Evolutionary conservation across 2,113 vertebrate genomes (phyloP).

Genomic region (Meriones unguiculatus): DNA sequence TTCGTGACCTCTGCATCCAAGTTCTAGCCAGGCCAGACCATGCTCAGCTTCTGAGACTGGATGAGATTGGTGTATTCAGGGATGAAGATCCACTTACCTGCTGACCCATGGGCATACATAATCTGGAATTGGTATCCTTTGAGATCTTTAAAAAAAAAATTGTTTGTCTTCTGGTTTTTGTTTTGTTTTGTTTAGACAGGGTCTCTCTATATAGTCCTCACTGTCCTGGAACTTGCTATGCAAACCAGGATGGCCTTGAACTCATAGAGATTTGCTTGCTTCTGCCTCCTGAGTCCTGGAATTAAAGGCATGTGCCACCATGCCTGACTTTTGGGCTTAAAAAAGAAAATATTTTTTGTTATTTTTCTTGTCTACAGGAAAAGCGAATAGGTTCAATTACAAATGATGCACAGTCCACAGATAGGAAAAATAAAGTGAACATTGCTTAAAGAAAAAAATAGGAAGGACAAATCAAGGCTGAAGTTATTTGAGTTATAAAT

Average conservation of each 20-base stretch:
- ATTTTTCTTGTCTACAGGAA: not conserved
- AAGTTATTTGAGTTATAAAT: constrained; percentile 39
- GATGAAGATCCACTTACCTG: not conserved
- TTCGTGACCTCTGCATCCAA: not conserved
- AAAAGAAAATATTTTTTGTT: not conserved
- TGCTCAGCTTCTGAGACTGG: not conserved
- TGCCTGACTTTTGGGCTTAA: not conserved
- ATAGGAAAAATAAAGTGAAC: not conserved
- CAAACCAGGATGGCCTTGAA: not conserved
- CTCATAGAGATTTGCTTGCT: not conserved
- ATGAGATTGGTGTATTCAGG: not conserved
- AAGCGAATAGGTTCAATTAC: not conserved
- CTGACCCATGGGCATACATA: not conserved
- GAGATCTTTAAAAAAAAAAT: not conserved
- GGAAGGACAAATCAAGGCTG: not conserved
- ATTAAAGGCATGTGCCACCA: not conserved
- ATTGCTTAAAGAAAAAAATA: not conserved
- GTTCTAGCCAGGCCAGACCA: too few species aligned
- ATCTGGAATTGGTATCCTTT: not conserved
- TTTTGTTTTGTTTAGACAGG: not conserved
- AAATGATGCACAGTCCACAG: not conserved
- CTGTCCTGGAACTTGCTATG: not conserved
- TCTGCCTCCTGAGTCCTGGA: not conserved
- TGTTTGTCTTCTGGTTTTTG: not conserved
- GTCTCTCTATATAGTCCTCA: not conserved